Conservation (phyloP, 2,888 invertebrate genomes). For the Molorchus minor region DNA sequence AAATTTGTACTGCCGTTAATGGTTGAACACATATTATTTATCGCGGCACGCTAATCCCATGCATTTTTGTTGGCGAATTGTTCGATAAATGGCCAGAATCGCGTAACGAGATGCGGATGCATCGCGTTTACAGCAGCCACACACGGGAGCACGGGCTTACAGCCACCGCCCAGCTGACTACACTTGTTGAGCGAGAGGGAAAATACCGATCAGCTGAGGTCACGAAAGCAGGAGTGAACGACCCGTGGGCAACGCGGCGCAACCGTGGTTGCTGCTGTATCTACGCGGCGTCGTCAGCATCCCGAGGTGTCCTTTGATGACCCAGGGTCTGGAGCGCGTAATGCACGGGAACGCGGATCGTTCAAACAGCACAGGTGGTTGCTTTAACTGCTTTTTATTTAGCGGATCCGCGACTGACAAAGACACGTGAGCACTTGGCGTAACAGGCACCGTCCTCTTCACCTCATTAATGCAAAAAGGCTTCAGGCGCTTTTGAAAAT, state of each 20-base stretch:
- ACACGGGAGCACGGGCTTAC: constrained; percentile 58
- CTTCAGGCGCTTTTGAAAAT: no score
- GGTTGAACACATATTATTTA: constrained; percentile 29
- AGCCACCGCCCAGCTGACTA: constrained; percentile 66
- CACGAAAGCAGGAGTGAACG: constrained; percentile 48
- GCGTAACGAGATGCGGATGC: constrained; percentile 46
- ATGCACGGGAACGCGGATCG: constrained; percentile 10
- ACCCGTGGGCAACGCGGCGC: constrained; percentile 51
- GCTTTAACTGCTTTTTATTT: no score
- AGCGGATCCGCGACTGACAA: no score
- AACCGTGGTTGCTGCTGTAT: constrained; percentile 61
- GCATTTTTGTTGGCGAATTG: constrained; percentile 29
- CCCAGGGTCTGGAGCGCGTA: constrained; percentile 31
- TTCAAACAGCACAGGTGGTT: constrained; percentile 42
- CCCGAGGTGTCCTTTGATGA: constrained; percentile 29
- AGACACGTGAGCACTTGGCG: no score
- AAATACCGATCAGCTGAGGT: constrained; percentile 49
- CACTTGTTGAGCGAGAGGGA: constrained; percentile 58
- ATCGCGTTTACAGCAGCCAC: constrained; percentile 45
- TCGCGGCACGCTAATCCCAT: not conserved
- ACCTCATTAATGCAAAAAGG: no score
- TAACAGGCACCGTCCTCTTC: no score
- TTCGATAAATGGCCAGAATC: constrained; percentile 17
- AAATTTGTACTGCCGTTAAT: constrained; percentile 13
- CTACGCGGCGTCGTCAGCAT: constrained; percentile 50